Base-by-base conservation (phyloP, 2,888 invertebrate species). In the Andrena dorsata region DNA sequence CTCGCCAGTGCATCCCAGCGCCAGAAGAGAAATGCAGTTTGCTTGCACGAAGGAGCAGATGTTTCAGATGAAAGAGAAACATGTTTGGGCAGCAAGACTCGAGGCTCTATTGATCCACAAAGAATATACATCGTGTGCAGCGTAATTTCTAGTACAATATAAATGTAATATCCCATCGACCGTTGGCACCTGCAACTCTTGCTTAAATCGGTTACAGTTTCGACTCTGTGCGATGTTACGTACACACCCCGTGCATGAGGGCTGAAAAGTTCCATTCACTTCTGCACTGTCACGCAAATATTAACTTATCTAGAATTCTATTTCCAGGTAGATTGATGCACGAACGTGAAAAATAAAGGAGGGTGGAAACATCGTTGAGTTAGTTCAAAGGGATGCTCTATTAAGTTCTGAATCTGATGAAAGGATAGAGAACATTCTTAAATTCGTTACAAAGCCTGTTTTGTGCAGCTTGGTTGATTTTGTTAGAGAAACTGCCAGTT, bases 81-180 rank as follows among this genome's bases (percentile, higher is more conserved):
- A 49, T 35, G 20, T 20, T 47, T 49, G 16, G 3, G 65, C 32
- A 56, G 23, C 13, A 51, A 5, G 56, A 20, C 77, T 82, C 68
- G 80, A 84, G 80, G 87, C 88, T 84, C 80, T 88, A 90, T 90
- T 88, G 90, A 91, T 89, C 87, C 89, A 72, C 68, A 82, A 87
- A 82, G 85, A 85, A 86, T 85, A 85, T 84, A 86, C 85, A 81
- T 86, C 84, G 87, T 76, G 84, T 83, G 86, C 84, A 75, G 72
- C 76, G 84, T 83, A 87, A 89, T 88, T 89, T 87, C 86, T 83
- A 85, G 84, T 83, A 76, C 58, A 76, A 70, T 82, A 86, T 86
- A 83, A 85, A 87, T 87, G 80, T 81, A 81, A 72, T 76, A 71
- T 70, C 75, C 69, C 35, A 56, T 53, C 66, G 63, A 75, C 53